These are phyloP conservation scores for Chlorops oryzae DNA, from an alignment of 1,140 invertebrate species.

Conservation along the genomic window DNA sequence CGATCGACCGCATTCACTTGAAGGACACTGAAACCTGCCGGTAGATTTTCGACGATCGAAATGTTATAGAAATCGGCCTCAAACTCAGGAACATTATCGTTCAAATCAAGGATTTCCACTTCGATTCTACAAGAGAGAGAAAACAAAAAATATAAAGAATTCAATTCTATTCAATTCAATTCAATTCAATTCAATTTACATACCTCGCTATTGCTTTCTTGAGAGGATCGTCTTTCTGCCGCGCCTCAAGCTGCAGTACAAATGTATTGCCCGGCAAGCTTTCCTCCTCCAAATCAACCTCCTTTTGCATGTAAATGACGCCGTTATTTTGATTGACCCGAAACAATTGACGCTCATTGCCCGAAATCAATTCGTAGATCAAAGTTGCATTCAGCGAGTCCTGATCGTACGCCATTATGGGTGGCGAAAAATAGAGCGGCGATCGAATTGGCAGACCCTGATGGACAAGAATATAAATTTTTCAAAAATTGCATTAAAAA, in stretches of 20 bases:
- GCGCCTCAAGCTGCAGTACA: constrained; percentile 69
- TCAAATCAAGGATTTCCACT: constrained; percentile 71
- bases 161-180: not conserved
- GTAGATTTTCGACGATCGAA: constrained; percentile 84
- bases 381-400: constrained; percentile 64
- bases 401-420: constrained; percentile 71
- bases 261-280: constrained; percentile 66
- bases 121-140: constrained; percentile 53
- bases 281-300: constrained; percentile 72
- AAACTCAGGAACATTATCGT: constrained; percentile 79
- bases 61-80: constrained; percentile 85
- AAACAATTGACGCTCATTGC: constrained; percentile 67
- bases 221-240: constrained; percentile 69
- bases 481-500: not conserved
- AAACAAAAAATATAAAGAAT: not conserved
- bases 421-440: constrained; percentile 60
- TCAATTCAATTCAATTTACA: not conserved
- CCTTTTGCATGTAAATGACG: constrained; percentile 65
- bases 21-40: constrained; percentile 76
- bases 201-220: constrained; percentile 60
- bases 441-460: constrained; percentile 32
- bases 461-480: not conserved
- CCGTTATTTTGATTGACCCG: constrained; percentile 67
- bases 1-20: constrained; percentile 73
- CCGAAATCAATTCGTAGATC: constrained; percentile 67